Conservation (phyloP, 2,797 vertebrate species). For the Champsocephalus esox region DNA sequence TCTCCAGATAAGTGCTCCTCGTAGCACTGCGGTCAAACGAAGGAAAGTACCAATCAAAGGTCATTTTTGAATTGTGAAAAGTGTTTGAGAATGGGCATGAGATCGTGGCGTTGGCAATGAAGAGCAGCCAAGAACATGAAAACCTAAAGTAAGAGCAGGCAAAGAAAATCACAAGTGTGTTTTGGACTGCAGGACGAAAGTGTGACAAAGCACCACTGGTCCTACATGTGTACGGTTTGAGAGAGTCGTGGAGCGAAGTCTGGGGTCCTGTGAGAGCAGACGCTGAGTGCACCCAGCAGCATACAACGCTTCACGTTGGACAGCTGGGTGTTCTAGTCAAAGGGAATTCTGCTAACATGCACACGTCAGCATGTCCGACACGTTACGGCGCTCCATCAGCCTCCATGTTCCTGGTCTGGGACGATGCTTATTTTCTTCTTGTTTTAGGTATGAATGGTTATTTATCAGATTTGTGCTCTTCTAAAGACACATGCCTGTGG, state of each 20-base stretch:
- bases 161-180: neutral
- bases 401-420: constrained; percentile 51
- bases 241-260: constrained; percentile 2
- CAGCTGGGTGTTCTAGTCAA: constrained; percentile 33
- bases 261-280: constrained; percentile 8
- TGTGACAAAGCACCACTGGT: constrained; percentile 9
- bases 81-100: constrained; percentile 13
- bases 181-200: neutral
- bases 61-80: no score
- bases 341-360: constrained; percentile 38
- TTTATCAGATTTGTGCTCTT: constrained; percentile 84
- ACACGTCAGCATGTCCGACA: constrained; percentile 62
- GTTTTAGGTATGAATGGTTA: constrained; percentile 79
- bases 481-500: constrained; percentile 78
- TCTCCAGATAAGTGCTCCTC: constrained; percentile 2
- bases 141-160: neutral
- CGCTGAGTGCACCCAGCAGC: constrained; percentile 14
- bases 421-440: constrained; percentile 26
- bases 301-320: constrained; percentile 4
- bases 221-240: constrained; percentile 7
- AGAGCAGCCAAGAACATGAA: constrained; percentile 11
- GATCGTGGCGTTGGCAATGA: neutral
- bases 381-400: constrained; percentile 41
- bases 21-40: neutral
- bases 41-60: neutral